A percentile compares a stretch with the other conserved stretches of the same genome.
Evolutionary conservation across 2,797 vertebrate species (phyloP).

Genomic region (Chrosomus eos): DNA sequence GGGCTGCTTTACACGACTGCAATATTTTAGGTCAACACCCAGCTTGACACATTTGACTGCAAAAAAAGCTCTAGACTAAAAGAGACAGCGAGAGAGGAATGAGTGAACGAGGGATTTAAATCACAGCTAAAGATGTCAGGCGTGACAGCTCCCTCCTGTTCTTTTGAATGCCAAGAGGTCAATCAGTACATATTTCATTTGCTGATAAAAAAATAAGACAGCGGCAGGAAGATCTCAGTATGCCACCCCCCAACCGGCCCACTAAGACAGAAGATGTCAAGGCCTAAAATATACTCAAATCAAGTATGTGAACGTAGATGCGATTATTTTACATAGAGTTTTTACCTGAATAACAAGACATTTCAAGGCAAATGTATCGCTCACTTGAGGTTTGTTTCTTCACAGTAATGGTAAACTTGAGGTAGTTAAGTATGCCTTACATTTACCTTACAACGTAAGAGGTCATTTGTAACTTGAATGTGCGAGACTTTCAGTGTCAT

Average conservation of each 20-base stretch:
- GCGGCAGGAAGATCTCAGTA: constrained; percentile 43
- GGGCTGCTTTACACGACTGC: constrained; percentile 21
- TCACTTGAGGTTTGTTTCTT: not conserved
- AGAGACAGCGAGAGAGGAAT: constrained; percentile 33
- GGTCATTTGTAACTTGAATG: not conserved
- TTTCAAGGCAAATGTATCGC: not conserved
- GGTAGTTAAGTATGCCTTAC: not conserved
- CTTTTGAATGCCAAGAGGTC: constrained; percentile 50
- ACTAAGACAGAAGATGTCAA: constrained; percentile 45
- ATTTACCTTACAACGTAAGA: not conserved
- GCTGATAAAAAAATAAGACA: constrained; percentile 36
- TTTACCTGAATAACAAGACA: not conserved
- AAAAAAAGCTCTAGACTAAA: constrained; percentile 17
- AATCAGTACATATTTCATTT: constrained; percentile 55
- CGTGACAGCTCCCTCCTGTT: constrained; percentile 58
- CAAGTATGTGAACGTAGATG: not conserved
- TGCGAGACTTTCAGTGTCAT: not conserved
- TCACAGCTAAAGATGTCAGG: constrained; percentile 58
- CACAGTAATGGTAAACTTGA: not conserved
- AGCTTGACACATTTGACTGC: constrained; percentile 29
- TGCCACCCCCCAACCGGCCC: constrained; percentile 24
- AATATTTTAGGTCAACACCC: constrained; percentile 45
- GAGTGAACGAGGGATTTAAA: constrained; percentile 50
- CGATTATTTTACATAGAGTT: no score
- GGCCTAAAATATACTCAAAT: constrained; percentile 17